Base-by-base conservation (phyloP, 2,113 vertebrate species). In the Jacana jacana region DNA sequence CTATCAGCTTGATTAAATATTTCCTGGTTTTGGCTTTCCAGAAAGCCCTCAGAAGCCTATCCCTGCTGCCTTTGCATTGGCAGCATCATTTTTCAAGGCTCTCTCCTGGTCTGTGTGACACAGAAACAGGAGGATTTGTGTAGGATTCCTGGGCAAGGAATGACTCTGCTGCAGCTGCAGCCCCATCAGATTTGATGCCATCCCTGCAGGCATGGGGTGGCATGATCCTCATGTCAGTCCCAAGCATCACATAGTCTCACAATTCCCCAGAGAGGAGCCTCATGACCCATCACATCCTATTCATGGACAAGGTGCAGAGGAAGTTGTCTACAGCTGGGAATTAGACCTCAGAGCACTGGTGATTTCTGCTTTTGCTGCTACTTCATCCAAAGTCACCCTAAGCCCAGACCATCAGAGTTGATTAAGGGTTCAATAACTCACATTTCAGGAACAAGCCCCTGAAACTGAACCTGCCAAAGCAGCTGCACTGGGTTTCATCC, bases 1-100 rank as follows among this genome's bases (percentile, higher is more conserved):
- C 54, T 68, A 18, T 11, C 76, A 89, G 81, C 93, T 96, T 97
- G 95, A 98, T 98, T 97, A 95, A 98, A 98, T 78, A 95, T 97
- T 98, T 98, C 98, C 98, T 97, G 97, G 95, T 97, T 96, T 97
- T 66, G 78, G 84, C 86, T 94, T 95, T 96, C 95, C 87, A 95
- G 88, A 97, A 96, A 92, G 89, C 92, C 86, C 82, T 97, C 49
- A 3, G 89, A 89, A 96, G 77, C 68, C 20, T 96, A 79, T 19
- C 15, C 48, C 65, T 64, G 57, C 52, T 89, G 73, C 40, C 85
- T 72, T 84, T 18, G 1, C 76, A 77, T 73, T 44, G 80, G 64
- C 48, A 89, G 66, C 42, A 73, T 96, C 80, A 91, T 94, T 93
- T 88, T 89, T 95, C 73, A 94, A 78, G 63, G 70, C 39, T 18